Evolutionary conservation across 2,797 vertebrate species (phyloP).

Genomic region (Tarsius wallacei): DNA sequence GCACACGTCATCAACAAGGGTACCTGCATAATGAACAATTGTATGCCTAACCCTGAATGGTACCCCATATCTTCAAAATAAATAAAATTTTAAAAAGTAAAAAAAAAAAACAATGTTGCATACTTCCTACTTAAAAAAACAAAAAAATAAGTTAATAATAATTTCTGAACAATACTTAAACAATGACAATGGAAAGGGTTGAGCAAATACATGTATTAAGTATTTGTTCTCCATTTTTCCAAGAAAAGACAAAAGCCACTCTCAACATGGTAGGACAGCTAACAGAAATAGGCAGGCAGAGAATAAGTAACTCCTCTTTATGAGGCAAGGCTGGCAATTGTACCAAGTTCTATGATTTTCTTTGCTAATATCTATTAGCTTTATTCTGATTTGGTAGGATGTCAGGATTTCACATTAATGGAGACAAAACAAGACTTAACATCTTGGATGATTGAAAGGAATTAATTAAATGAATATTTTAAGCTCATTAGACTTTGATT

Average conservation of each 20-base stretch:
- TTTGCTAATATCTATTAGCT: neutral
- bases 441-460: neutral
- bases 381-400: neutral
- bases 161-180: neutral
- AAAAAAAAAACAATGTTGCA: too few relatives aligned
- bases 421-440: conserved; percentile 26
- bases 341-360: neutral
- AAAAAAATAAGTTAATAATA: neutral
- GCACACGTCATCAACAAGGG: too few relatives aligned
- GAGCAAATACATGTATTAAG: neutral
- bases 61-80: too few relatives aligned
- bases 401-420: neutral
- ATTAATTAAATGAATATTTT: neutral
- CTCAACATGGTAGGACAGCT: neutral
- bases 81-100: too few relatives aligned
- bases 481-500: neutral
- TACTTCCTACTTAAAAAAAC: too few relatives aligned
- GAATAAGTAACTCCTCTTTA: neutral
- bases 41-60: too few relatives aligned
- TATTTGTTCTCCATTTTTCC: neutral
- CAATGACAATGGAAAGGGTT: neutral
- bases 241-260: neutral
- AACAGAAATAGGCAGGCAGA: neutral
- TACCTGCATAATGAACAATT: too few relatives aligned
- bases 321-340: neutral